A percentile compares a stretch with the other conserved stretches of the same genome.
Evolutionary conservation across 2,113 vertebrate genomes (phyloP).

Genomic region (Chascanopsetta lugubris): DNA sequence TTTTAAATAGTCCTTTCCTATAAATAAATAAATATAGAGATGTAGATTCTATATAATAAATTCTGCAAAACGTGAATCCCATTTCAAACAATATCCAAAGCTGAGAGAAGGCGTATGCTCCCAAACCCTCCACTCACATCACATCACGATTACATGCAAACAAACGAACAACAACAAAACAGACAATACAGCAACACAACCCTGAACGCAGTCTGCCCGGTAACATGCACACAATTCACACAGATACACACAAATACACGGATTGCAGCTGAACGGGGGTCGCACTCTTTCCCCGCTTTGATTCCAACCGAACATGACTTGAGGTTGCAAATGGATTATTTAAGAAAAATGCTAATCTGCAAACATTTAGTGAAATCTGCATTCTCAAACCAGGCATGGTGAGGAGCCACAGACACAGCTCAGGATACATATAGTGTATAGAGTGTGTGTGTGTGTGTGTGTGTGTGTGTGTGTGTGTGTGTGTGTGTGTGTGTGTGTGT

Average conservation of each 20-base stretch:
- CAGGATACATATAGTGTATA: constrained; percentile 34
- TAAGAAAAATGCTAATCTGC: constrained; percentile 83
- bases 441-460: no score
- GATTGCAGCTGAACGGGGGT: constrained; percentile 64
- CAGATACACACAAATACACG: constrained; percentile 64
- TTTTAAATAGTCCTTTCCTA: no score
- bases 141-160: neutral
- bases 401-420: constrained; percentile 71
- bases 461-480: no score
- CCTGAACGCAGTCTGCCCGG: constrained; percentile 7
- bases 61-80: no score
- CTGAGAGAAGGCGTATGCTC: no score
- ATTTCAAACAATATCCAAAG: no score
- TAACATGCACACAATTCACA: constrained; percentile 49
- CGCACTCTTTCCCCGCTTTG: constrained; percentile 43
- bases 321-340: constrained; percentile 79
- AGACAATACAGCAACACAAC: neutral
- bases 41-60: no score
- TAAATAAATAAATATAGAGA: no score
- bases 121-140: neutral
- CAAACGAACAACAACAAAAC: constrained; percentile 1
- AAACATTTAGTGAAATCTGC: constrained; percentile 85
- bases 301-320: constrained; percentile 73
- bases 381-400: constrained; percentile 70
- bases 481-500: no score